Percentiles rank a stretch among this genome's conserved stretches.
phyloP scores from a whole-genome alignment of 2,888 invertebrate species.

The Prenolepis imparis region DNA sequence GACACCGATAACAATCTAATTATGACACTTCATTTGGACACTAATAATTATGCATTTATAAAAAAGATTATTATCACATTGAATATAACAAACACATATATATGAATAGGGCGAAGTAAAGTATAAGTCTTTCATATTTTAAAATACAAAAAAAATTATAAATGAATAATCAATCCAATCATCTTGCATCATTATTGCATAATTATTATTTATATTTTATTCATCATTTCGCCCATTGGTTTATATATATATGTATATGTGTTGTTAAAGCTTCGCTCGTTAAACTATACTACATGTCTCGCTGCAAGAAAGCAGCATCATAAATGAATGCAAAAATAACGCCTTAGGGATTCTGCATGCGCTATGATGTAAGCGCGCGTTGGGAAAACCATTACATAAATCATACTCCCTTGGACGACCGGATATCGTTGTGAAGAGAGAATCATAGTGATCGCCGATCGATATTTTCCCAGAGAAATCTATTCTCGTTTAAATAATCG shows the following conservation, averaged over 20 bases:
- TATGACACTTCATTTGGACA: conserved; percentile 8
- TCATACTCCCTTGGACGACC: conserved; percentile 28
- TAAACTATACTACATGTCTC: background rate
- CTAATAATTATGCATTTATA: background rate
- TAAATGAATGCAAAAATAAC: conserved; percentile 37
- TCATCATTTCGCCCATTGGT: background rate
- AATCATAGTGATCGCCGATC: conserved; percentile 45
- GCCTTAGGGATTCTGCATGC: background rate
- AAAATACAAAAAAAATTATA: background rate
- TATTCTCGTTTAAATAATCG: conserved; percentile 28
- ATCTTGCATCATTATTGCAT: background rate
- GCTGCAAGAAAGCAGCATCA: background rate
- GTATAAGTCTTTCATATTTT: background rate
- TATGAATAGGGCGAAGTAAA: background rate
- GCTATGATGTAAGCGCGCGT: conserved; percentile 37
- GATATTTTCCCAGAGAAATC: conserved; percentile 37
- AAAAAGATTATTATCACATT: background rate
- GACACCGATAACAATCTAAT: conserved; percentile 46
- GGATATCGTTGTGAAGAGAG: conserved; percentile 25
- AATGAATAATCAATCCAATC: background rate
- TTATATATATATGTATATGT: background rate
- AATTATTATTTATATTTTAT: background rate
- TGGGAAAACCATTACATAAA: conserved; percentile 51
- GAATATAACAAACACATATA: background rate
- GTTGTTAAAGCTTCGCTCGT: background rate